Percentiles rank a stretch among this genome's conserved stretches.
Conservation (phyloP, 2,888 invertebrate species). For the Meta bourneti region DNA sequence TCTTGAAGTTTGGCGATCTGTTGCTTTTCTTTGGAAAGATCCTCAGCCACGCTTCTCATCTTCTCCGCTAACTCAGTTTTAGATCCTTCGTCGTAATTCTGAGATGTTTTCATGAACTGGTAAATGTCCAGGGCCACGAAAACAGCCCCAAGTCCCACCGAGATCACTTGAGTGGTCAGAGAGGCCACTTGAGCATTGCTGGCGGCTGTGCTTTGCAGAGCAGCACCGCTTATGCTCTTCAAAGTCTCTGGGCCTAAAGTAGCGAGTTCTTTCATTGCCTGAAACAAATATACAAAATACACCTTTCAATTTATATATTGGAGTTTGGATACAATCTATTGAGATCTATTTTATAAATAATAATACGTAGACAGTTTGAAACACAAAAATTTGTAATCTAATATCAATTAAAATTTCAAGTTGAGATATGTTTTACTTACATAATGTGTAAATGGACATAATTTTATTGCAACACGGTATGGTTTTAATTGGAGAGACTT, state of each 20-base stretch:
- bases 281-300: background rate
- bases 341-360: background rate
- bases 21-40: slow-evolving; percentile 50
- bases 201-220: slow-evolving; percentile 66
- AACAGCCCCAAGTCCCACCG: slow-evolving; percentile 66
- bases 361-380: background rate
- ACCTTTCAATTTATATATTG: background rate
- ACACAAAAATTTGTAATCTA: background rate
- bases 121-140: slow-evolving; percentile 72
- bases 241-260: slow-evolving; percentile 71
- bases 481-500: too few species aligned
- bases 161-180: slow-evolving; percentile 52
- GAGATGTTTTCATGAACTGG: slow-evolving; percentile 55
- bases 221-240: slow-evolving; percentile 63
- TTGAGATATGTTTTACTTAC: too few species aligned
- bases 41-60: slow-evolving; percentile 42
- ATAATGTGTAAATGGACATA: too few species aligned
- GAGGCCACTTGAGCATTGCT: slow-evolving; percentile 63
- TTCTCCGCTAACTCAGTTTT: slow-evolving; percentile 68
- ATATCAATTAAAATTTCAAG: background rate
- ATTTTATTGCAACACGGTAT: too few species aligned
- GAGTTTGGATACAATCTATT: background rate
- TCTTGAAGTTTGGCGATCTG: slow-evolving; percentile 53
- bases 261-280: slow-evolving; percentile 70
- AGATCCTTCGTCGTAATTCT: slow-evolving; percentile 68